phyloP scores from a whole-genome alignment of 2,797 vertebrate species.

The Enteromius mattozi region DNA sequence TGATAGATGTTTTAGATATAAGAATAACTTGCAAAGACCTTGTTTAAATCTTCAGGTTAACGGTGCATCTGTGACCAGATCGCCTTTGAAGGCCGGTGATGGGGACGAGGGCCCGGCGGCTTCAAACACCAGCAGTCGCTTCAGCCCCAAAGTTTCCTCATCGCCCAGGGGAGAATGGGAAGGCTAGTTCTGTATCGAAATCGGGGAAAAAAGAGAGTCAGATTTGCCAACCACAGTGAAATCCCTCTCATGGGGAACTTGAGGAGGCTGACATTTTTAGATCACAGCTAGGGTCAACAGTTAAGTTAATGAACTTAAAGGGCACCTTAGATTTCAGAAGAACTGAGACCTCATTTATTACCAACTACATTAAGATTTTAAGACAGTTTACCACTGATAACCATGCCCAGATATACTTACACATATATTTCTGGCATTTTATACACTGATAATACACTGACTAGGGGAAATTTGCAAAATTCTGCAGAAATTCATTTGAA shows the following conservation, averaged over 20 bases:
- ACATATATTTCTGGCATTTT: not conserved
- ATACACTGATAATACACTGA: too few species aligned
- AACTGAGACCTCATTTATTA: slow-evolving; percentile 20
- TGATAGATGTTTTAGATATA: slow-evolving; percentile 58
- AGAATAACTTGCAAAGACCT: slow-evolving; percentile 48
- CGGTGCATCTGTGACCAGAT: slow-evolving; percentile 41
- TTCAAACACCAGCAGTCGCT: slow-evolving; percentile 28
- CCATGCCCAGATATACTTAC: not conserved
- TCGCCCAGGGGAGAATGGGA: slow-evolving; percentile 23
- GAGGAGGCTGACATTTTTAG: slow-evolving; percentile 50
- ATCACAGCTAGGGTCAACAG: slow-evolving; percentile 32
- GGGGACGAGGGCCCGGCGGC: slow-evolving; percentile 25
- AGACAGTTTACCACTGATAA: not conserved
- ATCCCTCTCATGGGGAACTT: slow-evolving; percentile 31
- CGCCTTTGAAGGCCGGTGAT: slow-evolving; percentile 40
- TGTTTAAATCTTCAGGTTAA: slow-evolving; percentile 57
- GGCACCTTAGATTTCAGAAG: slow-evolving; percentile 39
- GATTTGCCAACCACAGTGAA: slow-evolving; percentile 43
- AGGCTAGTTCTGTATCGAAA: slow-evolving; percentile 15
- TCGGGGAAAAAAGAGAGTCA: slow-evolving; percentile 9
- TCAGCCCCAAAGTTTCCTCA: slow-evolving; percentile 32
- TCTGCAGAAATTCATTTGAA: not conserved
- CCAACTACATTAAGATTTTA: not conserved
- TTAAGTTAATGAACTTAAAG: slow-evolving; percentile 56
- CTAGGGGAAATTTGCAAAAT: not conserved